phyloP scores from a whole-genome alignment of 1,140 invertebrate species.

The Calycopis cecrops region DNA sequence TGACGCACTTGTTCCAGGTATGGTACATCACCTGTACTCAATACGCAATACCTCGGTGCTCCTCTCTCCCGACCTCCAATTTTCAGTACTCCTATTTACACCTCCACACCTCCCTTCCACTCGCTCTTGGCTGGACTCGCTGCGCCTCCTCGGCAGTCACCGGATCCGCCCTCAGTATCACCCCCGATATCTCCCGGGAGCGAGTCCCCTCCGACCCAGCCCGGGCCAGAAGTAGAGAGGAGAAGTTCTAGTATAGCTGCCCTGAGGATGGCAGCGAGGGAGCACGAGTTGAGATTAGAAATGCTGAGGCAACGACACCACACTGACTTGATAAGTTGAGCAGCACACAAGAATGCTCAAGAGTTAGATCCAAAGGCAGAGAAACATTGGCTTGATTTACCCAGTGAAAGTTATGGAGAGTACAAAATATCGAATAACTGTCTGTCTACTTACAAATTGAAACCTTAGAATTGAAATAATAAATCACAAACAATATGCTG shows the following conservation, averaged over 20 bases:
- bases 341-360: constrained; percentile 20
- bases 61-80: constrained; percentile 79
- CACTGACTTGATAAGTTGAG: constrained; percentile 85
- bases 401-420: no score
- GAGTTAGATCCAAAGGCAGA: neutral
- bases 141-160: constrained; percentile 78
- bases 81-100: constrained; percentile 78
- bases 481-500: no score
- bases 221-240: constrained; percentile 81
- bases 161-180: constrained; percentile 77
- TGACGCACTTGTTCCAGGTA: constrained; percentile 39
- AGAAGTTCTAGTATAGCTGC: constrained; percentile 93
- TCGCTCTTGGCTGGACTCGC: constrained; percentile 89
- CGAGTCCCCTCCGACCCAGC: constrained; percentile 60
- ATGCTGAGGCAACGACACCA: constrained; percentile 87
- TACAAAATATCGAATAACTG: no score
- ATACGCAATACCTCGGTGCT: constrained; percentile 77
- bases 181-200: constrained; percentile 72
- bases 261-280: constrained; percentile 91
- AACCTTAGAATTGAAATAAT: no score
- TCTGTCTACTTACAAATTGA: no score
- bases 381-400: no score
- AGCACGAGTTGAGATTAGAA: constrained; percentile 92
- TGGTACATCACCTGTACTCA: constrained; percentile 47
- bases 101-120: constrained; percentile 86